A percentile compares a stretch with the other conserved stretches of the same genome.
These are phyloP conservation scores for Mesocricetus auratus DNA, from an alignment of 2,113 vertebrate genomes.

Conservation along the genomic window DNA sequence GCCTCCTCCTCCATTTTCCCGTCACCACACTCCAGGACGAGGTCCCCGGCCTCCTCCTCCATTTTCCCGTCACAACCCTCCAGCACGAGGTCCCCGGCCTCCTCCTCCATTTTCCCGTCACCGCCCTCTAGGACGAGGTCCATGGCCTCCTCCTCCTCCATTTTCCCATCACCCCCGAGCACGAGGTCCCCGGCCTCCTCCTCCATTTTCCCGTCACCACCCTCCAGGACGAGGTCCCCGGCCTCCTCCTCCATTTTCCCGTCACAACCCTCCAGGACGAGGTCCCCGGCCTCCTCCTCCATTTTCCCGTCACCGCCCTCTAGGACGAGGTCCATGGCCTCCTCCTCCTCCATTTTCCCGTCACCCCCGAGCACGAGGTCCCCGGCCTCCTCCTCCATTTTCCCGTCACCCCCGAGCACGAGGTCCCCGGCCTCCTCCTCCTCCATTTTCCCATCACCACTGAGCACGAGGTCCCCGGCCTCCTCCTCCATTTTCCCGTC, in stretches of 20 bases:
- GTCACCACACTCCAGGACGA: accelerated
- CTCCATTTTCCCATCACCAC: neutral
- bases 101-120: no score
- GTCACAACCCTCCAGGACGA: no score
- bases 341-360: neutral
- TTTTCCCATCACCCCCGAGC: no score
- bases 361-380: neutral
- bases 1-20: neutral
- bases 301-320: neutral
- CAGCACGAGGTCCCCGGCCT: no score
- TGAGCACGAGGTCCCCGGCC: no score
- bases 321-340: accelerated
- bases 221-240: neutral
- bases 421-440: no score
- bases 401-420: no score
- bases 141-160: no score
- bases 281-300: neutral
- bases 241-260: no score
- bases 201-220: neutral
- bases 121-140: no score
- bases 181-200: no score
- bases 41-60: neutral
- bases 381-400: no score
- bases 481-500: neutral
- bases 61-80: neutral